Percentiles rank a stretch among this genome's conserved stretches.
These are phyloP conservation scores for Galaxias olidus DNA, from an alignment of 2,797 vertebrate species.

Conservation along the genomic window DNA sequence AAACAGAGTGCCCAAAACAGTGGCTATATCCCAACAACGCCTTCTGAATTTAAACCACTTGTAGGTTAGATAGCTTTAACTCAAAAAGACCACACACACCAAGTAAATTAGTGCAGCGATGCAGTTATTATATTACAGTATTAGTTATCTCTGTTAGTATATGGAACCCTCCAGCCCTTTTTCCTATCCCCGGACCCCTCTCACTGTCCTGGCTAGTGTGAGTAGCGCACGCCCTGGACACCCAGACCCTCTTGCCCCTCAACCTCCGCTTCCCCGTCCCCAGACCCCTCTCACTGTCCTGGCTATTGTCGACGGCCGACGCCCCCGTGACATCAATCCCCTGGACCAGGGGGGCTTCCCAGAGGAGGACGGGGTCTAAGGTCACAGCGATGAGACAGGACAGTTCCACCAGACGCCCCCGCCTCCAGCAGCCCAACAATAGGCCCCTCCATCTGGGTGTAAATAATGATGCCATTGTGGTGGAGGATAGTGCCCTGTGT, in stretches of 20 bases:
- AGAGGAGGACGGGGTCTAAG: constrained; percentile 58
- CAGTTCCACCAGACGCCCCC: constrained; percentile 42
- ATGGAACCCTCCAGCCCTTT: constrained; percentile 16
- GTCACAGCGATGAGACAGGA: constrained; percentile 52
- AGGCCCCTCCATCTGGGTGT: constrained; percentile 68
- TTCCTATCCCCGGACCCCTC: constrained; percentile 31
- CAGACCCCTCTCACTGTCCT: constrained; percentile 34
- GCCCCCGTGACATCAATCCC: constrained; percentile 33
- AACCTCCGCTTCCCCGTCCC: constrained; percentile 2
- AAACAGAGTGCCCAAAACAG: neutral
- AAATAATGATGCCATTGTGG: constrained; percentile 75
- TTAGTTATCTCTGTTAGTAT: neutral
- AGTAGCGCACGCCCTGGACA: neutral
- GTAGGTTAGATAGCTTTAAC: no score
- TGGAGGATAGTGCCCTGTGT: constrained; percentile 68
- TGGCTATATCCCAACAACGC: no score
- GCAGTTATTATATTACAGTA: no score
- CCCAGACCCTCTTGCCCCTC: constrained; percentile 6
- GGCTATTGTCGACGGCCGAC: constrained; percentile 46
- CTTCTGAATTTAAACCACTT: no score
- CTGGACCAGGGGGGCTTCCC: constrained; percentile 50
- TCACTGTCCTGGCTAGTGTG: constrained; percentile 18
- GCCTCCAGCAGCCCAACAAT: constrained; percentile 55
- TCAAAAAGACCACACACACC: no score
- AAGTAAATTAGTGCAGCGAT: no score